A percentile compares a stretch with the other conserved stretches of the same genome.
phyloP scores from a whole-genome alignment of 2,888 invertebrate species.

The Sceliomorpha sp. region DNA sequence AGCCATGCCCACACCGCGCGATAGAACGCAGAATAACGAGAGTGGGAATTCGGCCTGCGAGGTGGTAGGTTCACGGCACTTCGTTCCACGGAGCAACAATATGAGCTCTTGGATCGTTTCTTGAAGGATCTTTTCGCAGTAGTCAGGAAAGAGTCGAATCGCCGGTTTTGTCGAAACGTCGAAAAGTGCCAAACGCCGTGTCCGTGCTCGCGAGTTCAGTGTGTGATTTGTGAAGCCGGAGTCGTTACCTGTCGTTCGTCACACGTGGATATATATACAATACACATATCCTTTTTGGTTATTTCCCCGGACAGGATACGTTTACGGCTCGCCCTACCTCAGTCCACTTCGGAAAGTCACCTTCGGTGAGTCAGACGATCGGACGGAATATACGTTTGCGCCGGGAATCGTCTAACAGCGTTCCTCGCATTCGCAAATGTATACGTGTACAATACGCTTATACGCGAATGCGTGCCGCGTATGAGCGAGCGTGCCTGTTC shows the following conservation, averaged over 20 bases:
- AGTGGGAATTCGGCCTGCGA: conserved; percentile 42
- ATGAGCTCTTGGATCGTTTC: conserved; percentile 45
- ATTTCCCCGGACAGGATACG: conserved; percentile 17
- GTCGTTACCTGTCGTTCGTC: conserved; percentile 21
- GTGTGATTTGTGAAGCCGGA: conserved; percentile 38
- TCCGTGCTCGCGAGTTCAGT: conserved; percentile 30
- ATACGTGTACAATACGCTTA: background rate
- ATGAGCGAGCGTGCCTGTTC: too few relatives aligned
- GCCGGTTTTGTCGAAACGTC: conserved; percentile 5
- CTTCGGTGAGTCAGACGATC: conserved; percentile 40
- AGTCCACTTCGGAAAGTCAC: conserved; percentile 9
- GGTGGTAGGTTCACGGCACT: conserved; percentile 35
- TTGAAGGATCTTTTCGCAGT: conserved; percentile 34
- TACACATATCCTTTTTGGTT: conserved; percentile 28
- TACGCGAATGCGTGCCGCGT: background rate
- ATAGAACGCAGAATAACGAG: conserved; percentile 22
- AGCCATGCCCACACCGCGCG: conserved; percentile 6
- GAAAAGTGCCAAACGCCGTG: conserved; percentile 13
- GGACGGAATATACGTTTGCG: background rate
- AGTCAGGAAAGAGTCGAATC: conserved; percentile 29
- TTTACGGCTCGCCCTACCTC: conserved; percentile 8
- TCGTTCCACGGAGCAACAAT: conserved; percentile 41
- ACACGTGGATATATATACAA: conserved; percentile 41
- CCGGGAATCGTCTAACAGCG: conserved; percentile 2
- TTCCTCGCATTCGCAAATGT: background rate